Base-by-base conservation (phyloP, 1,140 invertebrate species). In the Tribolium madens region DNA sequence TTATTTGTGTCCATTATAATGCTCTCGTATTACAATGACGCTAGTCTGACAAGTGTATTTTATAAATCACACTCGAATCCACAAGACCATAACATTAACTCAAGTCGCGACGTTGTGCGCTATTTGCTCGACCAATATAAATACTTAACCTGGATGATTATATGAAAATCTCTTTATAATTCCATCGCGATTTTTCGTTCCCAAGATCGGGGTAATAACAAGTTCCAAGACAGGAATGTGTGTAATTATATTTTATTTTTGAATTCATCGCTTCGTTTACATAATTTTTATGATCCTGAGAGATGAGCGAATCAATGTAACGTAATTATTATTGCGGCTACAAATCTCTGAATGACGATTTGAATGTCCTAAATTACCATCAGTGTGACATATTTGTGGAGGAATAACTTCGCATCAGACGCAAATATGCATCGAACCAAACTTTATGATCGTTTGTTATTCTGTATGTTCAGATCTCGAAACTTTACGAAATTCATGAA, bases 401-500 rank as follows among this genome's bases (percentile, higher is more conserved):
- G 21, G 57, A 64, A 26, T 57, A 57, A 64, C 18, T 64, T 64
- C 31, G 26, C 12, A 64, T 31, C 57, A 64, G 26, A 64, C 57
- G 31, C 26, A 33, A 64, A 33, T 18, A 31, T 33, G 57, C 21
- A 64, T 64, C 57, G 57, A 33, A 13, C 21, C 21, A 64, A 26
- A 64, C 57, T 64, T 64, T 64, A 64, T 64, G 57, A 64, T 64
- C 57, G 26, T 64, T 64, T 64, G 57, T 64, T 64, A 64, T 64
- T 64, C 57, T 64, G 57, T 64, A 64, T 21, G 57, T 64, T 64
- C 57, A 26, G 12, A 64, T 64, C 52, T 64, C 26, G 26, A 33
- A 64, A 31, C 57, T 64, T 64, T 64, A 9, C 72, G 60, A 75
- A 75, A 75, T 64, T 64, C 36, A 47, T 47, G 73, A 48, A 75